These are phyloP conservation scores for Chloroceryle aenea DNA, from an alignment of 2,113 vertebrate genomes.

Conservation along the genomic window DNA sequence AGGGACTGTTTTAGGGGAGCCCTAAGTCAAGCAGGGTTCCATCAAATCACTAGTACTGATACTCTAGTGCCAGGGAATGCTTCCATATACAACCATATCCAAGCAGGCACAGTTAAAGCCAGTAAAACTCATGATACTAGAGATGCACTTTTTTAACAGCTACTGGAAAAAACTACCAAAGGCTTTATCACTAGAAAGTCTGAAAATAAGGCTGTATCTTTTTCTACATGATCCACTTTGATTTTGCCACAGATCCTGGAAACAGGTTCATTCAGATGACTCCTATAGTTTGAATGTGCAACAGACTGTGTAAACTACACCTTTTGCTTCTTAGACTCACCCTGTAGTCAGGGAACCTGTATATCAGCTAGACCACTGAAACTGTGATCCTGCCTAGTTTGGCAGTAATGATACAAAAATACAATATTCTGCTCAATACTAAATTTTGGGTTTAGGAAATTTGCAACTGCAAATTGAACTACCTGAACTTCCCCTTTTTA, in stretches of 20 bases:
- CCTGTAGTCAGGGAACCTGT: background rate
- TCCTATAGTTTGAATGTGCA: background rate
- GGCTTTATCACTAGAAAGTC: background rate
- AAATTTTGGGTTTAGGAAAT: background rate
- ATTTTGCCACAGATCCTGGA: background rate
- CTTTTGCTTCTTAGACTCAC: background rate
- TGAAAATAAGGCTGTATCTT: background rate
- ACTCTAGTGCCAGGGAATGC: background rate
- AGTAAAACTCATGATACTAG: background rate
- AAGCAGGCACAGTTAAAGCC: background rate
- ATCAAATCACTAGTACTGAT: background rate
- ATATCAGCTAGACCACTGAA: background rate
- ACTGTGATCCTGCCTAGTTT: background rate
- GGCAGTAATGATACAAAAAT: background rate
- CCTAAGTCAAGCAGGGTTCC: background rate
- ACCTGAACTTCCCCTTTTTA: background rate
- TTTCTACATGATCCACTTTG: background rate
- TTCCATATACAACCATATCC: background rate
- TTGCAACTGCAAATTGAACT: background rate
- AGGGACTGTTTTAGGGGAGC: background rate
- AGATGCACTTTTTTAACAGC: background rate
- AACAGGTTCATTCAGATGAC: background rate
- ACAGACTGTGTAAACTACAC: fast-evolving
- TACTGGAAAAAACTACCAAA: background rate
- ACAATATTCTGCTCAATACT: background rate